Conservation (phyloP, 1,140 invertebrate species). For the Xylocopa sonorina region DNA sequence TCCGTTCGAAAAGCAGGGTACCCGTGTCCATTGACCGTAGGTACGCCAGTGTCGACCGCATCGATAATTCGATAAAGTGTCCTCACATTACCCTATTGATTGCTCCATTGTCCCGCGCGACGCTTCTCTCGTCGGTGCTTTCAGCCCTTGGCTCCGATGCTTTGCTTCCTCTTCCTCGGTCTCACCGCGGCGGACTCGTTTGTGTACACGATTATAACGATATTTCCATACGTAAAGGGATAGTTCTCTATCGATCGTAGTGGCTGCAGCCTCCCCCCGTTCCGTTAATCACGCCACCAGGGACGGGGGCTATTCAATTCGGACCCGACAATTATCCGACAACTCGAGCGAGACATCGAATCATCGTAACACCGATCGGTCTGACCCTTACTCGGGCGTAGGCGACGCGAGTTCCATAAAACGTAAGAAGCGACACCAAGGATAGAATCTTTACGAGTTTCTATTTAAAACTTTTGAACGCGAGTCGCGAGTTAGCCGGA, state of each 20-base stretch:
- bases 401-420: no score
- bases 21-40: slow-evolving; percentile 72
- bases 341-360: background rate
- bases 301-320: slow-evolving; percentile 29
- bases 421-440: no score
- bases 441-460: no score
- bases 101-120: slow-evolving; percentile 79
- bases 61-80: slow-evolving; percentile 82
- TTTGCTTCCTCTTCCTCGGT: slow-evolving; percentile 61
- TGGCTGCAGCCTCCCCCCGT: background rate
- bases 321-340: background rate
- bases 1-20: slow-evolving; percentile 70
- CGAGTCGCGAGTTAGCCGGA: no score
- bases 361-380: no score
- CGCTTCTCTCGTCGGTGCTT: slow-evolving; percentile 71
- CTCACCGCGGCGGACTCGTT: slow-evolving; percentile 66
- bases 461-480: no score
- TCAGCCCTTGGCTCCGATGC: slow-evolving; percentile 67
- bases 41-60: slow-evolving; percentile 74
- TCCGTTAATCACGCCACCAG: slow-evolving; percentile 21
- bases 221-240: slow-evolving; percentile 54
- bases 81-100: slow-evolving; percentile 83
- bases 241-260: slow-evolving; percentile 44
- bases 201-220: slow-evolving; percentile 60
- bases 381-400: no score